Percentiles rank a stretch among this genome's conserved stretches.
These are phyloP conservation scores for Hypselothyrea guttata DNA, from an alignment of 2,888 invertebrate genomes.

Conservation along the genomic window DNA sequence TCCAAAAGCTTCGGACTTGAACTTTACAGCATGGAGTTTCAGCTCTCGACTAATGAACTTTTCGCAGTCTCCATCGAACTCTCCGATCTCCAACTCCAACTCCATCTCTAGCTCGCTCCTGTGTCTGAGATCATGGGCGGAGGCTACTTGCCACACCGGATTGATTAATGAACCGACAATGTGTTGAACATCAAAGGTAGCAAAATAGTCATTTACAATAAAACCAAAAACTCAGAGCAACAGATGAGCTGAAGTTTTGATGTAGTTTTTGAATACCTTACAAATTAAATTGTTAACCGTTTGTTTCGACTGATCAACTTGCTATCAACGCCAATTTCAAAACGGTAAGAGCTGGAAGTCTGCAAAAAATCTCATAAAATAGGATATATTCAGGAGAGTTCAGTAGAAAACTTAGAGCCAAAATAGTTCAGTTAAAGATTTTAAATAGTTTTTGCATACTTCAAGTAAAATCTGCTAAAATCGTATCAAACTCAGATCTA, in stretches of 20 bases:
- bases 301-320: no score
- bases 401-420: no score
- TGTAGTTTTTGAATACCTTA: slow-evolving; percentile 50
- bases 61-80: slow-evolving; percentile 25
- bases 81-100: no score
- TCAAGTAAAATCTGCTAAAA: no score
- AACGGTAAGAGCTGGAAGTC: no score
- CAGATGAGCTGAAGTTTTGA: slow-evolving; percentile 52
- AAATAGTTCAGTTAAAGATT: no score
- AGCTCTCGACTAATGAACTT: slow-evolving; percentile 41
- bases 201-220: slow-evolving; percentile 75
- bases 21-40: slow-evolving; percentile 14
- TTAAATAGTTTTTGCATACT: no score
- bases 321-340: no score
- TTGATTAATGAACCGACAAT: slow-evolving; percentile 71
- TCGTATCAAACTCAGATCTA: no score
- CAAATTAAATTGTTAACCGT: no score
- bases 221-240: slow-evolving; percentile 14
- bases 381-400: no score
- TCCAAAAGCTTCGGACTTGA: slow-evolving; percentile 30
- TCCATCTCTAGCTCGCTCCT: slow-evolving; percentile 16
- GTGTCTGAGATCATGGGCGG: slow-evolving; percentile 48
- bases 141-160: slow-evolving; percentile 30
- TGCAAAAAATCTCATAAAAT: no score
- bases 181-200: slow-evolving; percentile 72